Percentiles rank a stretch among this genome's conserved stretches.
phyloP scores from a whole-genome alignment of 2,797 vertebrate genomes.

The Lepilemur ruficaudatus region DNA sequence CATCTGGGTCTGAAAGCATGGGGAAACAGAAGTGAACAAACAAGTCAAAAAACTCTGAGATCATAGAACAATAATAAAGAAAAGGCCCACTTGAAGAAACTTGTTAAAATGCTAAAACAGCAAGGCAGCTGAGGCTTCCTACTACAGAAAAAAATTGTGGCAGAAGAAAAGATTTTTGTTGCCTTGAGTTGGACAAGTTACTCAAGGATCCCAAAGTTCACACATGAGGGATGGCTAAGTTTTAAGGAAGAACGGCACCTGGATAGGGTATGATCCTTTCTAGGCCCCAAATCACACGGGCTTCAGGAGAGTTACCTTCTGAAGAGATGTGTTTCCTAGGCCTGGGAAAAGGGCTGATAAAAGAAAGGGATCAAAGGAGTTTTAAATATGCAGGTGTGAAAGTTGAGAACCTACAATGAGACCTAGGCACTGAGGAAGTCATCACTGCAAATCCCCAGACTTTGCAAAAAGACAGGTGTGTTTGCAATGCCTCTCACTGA shows the following conservation, averaged over 20 bases:
- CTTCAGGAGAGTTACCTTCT: not conserved
- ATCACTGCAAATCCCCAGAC: not conserved
- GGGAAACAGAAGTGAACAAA: not conserved
- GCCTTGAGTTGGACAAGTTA: not conserved
- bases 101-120: not conserved
- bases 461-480: not conserved
- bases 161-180: not conserved
- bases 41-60: not conserved
- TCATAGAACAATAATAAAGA: not conserved
- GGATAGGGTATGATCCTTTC: not conserved
- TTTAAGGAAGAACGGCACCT: not conserved
- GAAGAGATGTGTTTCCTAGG: not conserved
- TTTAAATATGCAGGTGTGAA: not conserved
- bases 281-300: not conserved
- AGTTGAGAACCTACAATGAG: not conserved
- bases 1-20: not conserved
- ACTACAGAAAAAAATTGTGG: not conserved
- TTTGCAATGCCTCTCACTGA: not conserved
- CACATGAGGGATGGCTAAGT: not conserved
- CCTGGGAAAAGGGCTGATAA: not conserved
- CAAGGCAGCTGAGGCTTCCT: not conserved
- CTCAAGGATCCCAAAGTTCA: not conserved
- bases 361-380: not conserved
- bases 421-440: not conserved
- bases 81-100: not conserved